These are phyloP conservation scores for Drosophila santomea DNA, from an alignment of 1,140 invertebrate genomes.

Conservation along the genomic window DNA sequence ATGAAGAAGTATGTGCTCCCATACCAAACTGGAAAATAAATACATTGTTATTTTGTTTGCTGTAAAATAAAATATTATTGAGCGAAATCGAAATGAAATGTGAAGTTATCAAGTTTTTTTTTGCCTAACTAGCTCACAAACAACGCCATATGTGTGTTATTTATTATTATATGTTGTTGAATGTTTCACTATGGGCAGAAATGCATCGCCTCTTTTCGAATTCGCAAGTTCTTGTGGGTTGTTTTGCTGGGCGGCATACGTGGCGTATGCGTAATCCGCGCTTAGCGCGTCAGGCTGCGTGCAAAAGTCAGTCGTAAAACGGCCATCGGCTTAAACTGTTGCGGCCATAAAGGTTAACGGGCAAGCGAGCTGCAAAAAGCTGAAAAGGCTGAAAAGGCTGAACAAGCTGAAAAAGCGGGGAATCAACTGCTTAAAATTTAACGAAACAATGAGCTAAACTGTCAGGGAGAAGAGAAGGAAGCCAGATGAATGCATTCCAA, in stretches of 20 bases:
- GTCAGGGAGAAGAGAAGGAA: conserved; percentile 17
- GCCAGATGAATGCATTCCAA: conserved; percentile 59
- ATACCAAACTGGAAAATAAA: no score
- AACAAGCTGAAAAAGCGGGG: conserved; percentile 23
- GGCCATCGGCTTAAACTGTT: conserved; percentile 81
- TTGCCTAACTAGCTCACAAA: no score
- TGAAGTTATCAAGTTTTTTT: no score
- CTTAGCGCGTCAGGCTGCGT: conserved; percentile 61
- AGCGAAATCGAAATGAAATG: no score
- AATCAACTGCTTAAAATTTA: conserved; percentile 79
- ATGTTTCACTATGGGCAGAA: no score
- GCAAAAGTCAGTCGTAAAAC: conserved; percentile 77
- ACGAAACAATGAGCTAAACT: conserved; percentile 77
- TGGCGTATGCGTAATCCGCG: conserved; percentile 79
- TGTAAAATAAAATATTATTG: no score
- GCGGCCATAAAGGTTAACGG: conserved; percentile 79
- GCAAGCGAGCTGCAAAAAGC: conserved; percentile 31
- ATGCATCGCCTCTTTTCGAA: background rate
- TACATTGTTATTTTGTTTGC: no score
- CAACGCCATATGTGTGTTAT: no score
- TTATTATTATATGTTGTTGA: no score
- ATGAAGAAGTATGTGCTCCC: no score
- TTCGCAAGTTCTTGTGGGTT: background rate
- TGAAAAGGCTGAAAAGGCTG: background rate
- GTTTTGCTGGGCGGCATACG: conserved; percentile 9